Conservation (phyloP, 2,888 invertebrate species). For the Amaurobius ferox region DNA sequence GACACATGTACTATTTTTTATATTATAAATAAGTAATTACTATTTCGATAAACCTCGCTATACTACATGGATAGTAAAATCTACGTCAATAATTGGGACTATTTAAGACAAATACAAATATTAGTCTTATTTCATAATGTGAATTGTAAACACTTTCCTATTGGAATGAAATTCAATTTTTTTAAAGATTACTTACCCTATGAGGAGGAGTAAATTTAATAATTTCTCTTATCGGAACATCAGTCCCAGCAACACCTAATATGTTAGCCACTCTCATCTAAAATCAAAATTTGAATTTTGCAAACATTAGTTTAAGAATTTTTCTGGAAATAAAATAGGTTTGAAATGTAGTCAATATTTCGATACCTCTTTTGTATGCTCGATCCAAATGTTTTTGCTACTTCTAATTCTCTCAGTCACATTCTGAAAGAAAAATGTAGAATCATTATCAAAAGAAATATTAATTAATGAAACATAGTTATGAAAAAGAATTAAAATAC, state of each 20-base stretch:
- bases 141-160: no score
- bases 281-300: neutral
- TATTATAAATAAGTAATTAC: no score
- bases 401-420: conserved; percentile 70
- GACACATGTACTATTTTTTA: no score
- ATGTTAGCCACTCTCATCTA: conserved; percentile 84
- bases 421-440: conserved; percentile 36
- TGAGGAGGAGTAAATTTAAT: conserved; percentile 95
- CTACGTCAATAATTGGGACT: no score
- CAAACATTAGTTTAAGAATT: neutral
- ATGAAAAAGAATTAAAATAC: neutral
- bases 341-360: neutral
- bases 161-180: no score
- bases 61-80: no score
- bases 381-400: conserved; percentile 71
- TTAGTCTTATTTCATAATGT: no score
- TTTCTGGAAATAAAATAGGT: neutral
- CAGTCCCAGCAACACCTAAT: conserved; percentile 97
- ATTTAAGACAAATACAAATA: no score
- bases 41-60: no score
- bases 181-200: no score
- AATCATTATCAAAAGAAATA: neutral
- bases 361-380: conserved; percentile 59
- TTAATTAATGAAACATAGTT: neutral
- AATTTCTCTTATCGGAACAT: conserved; percentile 96